phyloP scores from a whole-genome alignment of 2,888 invertebrate species.

The Thera obeliscata region DNA sequence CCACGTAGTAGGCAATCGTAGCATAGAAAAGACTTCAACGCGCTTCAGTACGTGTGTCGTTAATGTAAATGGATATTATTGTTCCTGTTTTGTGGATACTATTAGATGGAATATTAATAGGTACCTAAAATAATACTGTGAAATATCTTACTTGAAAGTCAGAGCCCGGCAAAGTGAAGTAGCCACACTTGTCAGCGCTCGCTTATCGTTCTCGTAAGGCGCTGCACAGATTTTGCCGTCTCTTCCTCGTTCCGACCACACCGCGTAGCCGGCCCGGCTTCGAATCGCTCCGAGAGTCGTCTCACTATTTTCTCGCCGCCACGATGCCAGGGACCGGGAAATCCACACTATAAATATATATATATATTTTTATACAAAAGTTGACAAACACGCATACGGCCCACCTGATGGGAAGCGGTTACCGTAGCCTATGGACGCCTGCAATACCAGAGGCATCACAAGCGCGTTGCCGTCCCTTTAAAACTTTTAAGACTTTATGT shows the following conservation, averaged over 20 bases:
- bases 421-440: too few relatives aligned
- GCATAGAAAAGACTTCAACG: conserved; percentile 16
- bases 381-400: too few relatives aligned
- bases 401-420: too few relatives aligned
- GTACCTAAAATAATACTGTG: background rate
- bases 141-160: conserved; percentile 86
- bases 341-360: conserved; percentile 86
- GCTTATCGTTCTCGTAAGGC: conserved; percentile 87
- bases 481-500: too few relatives aligned
- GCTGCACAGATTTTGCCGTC: conserved; percentile 93
- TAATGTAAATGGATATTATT: background rate
- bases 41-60: background rate
- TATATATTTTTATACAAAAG: background rate
- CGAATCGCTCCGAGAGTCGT: conserved; percentile 89
- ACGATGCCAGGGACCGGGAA: conserved; percentile 87
- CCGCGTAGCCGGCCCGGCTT: conserved; percentile 91
- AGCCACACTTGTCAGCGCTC: conserved; percentile 88
- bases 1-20: conserved; percentile 5
- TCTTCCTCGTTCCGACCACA: conserved; percentile 93
- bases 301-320: conserved; percentile 86
- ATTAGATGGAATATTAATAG: too few relatives aligned
- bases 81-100: too few relatives aligned
- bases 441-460: background rate
- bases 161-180: conserved; percentile 91
- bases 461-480: background rate